Evolutionary conservation across 2,888 invertebrate genomes (phyloP), one percentile per base, ranked within the genome.

Genomic region (Agriotes lineatus): DNA sequence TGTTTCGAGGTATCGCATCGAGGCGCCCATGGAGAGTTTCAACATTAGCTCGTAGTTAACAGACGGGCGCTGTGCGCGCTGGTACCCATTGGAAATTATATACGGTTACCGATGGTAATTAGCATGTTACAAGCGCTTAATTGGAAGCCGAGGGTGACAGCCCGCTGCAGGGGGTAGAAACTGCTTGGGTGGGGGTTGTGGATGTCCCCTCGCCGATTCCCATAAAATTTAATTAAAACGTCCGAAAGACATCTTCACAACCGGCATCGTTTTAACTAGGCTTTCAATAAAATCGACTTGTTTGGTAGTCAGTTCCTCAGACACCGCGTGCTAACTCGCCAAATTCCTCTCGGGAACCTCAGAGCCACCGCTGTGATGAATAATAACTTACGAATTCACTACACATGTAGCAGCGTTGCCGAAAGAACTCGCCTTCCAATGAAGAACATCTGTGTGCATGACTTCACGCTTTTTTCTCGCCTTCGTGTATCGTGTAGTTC

Each of bases 321-420:
- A 48, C 48, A 48, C 48, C 44, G 61, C 37, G 48, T 37, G 61
- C 50, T 59, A 57, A 48, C 45, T 59, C 18, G 59, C 59, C 14
- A 59, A 45, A 59, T 59, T 59, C 59, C 44, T 30, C 10, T 33
- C 12, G 30, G 39, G 22, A 25, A 22, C 52, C 52, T 33, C 33
- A n/a, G 33, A 33, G 16, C 52, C 52, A 52, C 52, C 52, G 33
- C 52, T 52, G 52, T 18, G 52, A 52, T 52, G 52, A 52, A 52
- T 52, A 58, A 58, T 44, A 58, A 58, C 12, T 58, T 58, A 44
- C 52, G 52, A 52, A 52, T 52, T 52, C 52, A 22, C 52, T 52
- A 52, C 52, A 52, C 52, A 52, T 52, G 52, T 52, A 52, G 52
- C 52, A 33, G 18, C 18, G 52, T 52, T 52, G 52, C 52, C 52